Evolutionary conservation across 2,888 invertebrate genomes (phyloP).

Genomic region (Tyria jacobaeae): DNA sequence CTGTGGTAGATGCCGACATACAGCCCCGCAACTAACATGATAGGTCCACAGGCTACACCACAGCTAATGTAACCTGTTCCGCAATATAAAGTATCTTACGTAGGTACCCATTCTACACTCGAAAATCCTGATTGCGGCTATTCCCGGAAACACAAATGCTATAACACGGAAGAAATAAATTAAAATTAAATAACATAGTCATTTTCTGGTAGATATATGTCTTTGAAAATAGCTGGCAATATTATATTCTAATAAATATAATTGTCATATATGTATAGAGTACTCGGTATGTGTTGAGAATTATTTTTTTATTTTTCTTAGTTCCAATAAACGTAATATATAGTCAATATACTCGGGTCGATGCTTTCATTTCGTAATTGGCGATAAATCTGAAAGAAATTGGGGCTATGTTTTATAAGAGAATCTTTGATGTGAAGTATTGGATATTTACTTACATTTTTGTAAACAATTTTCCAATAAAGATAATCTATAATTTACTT

Average conservation of each 20-base stretch:
- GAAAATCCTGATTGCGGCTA: too few relatives aligned
- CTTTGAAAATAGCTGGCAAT: neutral
- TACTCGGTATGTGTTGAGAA: too few relatives aligned
- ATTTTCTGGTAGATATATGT: neutral
- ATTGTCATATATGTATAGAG: neutral
- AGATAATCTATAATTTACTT: neutral
- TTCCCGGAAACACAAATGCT: too few relatives aligned
- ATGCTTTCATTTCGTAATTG: constrained; percentile 50
- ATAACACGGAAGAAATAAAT: too few relatives aligned
- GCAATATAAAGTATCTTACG: too few relatives aligned
- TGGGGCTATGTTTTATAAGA: constrained; percentile 26
- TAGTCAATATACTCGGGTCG: constrained; percentile 16
- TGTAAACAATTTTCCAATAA: neutral
- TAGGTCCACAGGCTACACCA: too few relatives aligned
- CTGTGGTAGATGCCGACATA: too few relatives aligned
- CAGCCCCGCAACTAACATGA: too few relatives aligned
- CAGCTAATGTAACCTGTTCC: too few relatives aligned
- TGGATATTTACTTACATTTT: neutral
- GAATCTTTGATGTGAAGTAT: constrained; percentile 5
- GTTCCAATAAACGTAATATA: constrained; percentile 15
- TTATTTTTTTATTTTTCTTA: neutral
- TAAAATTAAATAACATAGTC: too few relatives aligned
- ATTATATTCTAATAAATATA: neutral
- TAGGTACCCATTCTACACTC: too few relatives aligned
- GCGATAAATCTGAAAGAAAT: constrained; percentile 45